These are phyloP conservation scores for Brachionus koreanus DNA, from an alignment of 1,140 invertebrate genomes.

Conservation along the genomic window DNA sequence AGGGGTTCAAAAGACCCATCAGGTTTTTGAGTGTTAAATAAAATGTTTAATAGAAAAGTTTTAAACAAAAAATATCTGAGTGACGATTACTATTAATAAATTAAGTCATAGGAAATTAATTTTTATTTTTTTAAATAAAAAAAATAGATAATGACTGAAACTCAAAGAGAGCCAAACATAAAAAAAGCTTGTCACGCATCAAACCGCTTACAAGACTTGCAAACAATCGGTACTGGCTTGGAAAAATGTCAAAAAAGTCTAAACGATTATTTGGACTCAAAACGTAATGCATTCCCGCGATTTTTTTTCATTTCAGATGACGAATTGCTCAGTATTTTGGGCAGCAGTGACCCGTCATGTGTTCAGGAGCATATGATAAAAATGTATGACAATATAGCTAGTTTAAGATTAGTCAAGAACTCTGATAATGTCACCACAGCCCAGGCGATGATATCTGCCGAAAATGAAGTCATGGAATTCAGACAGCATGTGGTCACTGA, in stretches of 20 bases:
- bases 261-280: slow-evolving; percentile 80
- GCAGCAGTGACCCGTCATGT: slow-evolving; percentile 71
- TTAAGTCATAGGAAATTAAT: not conserved
- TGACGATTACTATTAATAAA: too few relatives aligned
- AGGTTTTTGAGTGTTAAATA: too few relatives aligned
- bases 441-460: slow-evolving; percentile 75
- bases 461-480: slow-evolving; percentile 81
- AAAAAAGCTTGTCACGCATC: slow-evolving; percentile 69
- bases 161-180: slow-evolving; percentile 71
- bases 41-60: too few relatives aligned
- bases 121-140: slow-evolving; percentile 18
- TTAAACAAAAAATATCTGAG: too few relatives aligned
- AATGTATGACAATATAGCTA: slow-evolving; percentile 85
- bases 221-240: slow-evolving; percentile 68
- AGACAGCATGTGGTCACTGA: slow-evolving; percentile 62
- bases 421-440: slow-evolving; percentile 65
- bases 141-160: slow-evolving; percentile 73
- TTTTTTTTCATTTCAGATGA: slow-evolving; percentile 91
- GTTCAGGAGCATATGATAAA: slow-evolving; percentile 88
- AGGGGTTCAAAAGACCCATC: too few relatives aligned
- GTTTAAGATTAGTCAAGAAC: slow-evolving; percentile 66
- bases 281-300: slow-evolving; percentile 76
- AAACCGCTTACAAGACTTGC: slow-evolving; percentile 71
- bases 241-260: slow-evolving; percentile 85
- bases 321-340: slow-evolving; percentile 81